Evolutionary conservation across 2,888 invertebrate species (phyloP).

Genomic region (Myopa tessellatipennis): DNA sequence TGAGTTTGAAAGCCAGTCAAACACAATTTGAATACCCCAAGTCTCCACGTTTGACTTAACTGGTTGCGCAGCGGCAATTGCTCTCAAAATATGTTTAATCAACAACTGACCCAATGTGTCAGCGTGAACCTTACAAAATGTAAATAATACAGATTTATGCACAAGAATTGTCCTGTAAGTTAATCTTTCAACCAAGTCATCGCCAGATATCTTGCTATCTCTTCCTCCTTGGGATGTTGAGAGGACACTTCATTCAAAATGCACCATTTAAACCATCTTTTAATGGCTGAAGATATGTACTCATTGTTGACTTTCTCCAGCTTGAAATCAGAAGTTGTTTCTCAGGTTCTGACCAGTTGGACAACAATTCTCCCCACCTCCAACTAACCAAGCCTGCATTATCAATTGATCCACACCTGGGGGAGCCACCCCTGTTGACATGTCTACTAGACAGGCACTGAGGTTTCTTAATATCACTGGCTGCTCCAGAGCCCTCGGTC

Average conservation of each 20-base stretch:
- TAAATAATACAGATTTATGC: conserved; percentile 27
- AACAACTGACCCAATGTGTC: conserved; percentile 23
- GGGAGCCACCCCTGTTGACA: not conserved
- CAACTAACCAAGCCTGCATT: not conserved
- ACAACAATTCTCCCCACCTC: not conserved
- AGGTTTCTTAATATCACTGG: not conserved
- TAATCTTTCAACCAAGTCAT: conserved; percentile 31
- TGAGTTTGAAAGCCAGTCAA: conserved; percentile 32
- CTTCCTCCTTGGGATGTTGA: not conserved
- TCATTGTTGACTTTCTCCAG: conserved; percentile 35
- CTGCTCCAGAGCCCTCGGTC: conserved; percentile 20
- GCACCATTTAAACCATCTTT: conserved; percentile 28
- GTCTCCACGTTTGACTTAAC: conserved; percentile 27
- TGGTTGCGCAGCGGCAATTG: conserved; percentile 28
- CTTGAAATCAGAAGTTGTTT: conserved; percentile 35
- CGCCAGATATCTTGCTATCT: conserved; percentile 31
- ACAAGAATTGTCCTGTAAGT: conserved; percentile 34
- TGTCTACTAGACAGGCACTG: not conserved
- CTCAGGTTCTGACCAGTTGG: conserved; percentile 29
- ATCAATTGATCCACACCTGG: not conserved
- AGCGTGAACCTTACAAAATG: conserved; percentile 30
- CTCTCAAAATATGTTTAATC: conserved; percentile 11
- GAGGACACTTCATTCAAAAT: conserved; percentile 22
- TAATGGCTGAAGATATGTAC: conserved; percentile 36
- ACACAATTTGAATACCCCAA: conserved; percentile 37